phyloP scores from a whole-genome alignment of 2,888 invertebrate genomes.

The Caenorhabditis virilis region DNA sequence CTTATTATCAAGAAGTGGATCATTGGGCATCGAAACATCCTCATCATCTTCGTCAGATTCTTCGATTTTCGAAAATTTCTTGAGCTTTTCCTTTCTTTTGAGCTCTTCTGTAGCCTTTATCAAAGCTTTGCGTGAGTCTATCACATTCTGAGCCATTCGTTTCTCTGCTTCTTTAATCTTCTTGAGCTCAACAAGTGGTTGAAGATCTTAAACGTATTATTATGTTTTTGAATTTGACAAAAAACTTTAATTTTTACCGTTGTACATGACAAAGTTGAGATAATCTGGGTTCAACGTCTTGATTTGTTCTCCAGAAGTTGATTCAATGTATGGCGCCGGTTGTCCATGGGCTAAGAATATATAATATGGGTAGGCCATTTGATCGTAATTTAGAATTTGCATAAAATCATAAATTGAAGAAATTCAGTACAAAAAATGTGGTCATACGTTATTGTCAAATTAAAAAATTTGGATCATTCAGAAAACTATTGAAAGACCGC shows the following conservation, averaged over 20 bases:
- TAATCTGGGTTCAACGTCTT: not conserved
- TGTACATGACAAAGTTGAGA: slow-evolving; percentile 5
- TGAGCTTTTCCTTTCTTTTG: not conserved
- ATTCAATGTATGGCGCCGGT: slow-evolving; percentile 1
- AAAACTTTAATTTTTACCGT: not conserved
- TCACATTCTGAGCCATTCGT: not conserved
- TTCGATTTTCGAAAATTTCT: not conserved
- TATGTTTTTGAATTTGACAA: not conserved
- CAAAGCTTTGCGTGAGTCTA: not conserved
- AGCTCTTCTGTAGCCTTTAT: not conserved
- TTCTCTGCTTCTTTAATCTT: not conserved
- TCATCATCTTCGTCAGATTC: not conserved
- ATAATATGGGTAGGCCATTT: not conserved
- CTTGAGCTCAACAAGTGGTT: slow-evolving; percentile 2
- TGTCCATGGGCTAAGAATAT: not conserved
- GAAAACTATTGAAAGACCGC: too few species aligned
- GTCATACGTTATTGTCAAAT: not conserved
- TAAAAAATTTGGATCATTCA: too few species aligned
- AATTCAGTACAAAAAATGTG: not conserved
- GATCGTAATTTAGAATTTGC: not conserved
- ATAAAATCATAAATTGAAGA: not conserved
- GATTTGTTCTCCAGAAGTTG: not conserved
- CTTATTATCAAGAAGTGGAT: not conserved
- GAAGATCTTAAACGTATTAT: not conserved
- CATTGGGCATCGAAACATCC: not conserved